A percentile compares a stretch with the other conserved stretches of the same genome.
Evolutionary conservation across 2,113 vertebrate species (phyloP).

Genomic region (Antigone vipio): DNA sequence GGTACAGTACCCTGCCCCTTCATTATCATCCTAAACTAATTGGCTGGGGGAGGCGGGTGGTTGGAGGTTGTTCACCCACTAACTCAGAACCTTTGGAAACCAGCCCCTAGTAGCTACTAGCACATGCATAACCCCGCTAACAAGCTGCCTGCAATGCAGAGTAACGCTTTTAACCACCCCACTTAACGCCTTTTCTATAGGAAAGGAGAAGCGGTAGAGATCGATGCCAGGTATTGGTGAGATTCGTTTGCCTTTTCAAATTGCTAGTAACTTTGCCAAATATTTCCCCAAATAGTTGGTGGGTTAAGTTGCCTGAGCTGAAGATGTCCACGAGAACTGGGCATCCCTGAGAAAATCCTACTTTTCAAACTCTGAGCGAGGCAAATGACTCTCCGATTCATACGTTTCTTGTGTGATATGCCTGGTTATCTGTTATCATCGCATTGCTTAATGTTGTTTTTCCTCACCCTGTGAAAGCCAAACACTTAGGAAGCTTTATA

Average conservation of each 20-base stretch:
- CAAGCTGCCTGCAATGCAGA: not conserved
- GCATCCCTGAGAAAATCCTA: not conserved
- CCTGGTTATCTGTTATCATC: slow-evolving; percentile 4
- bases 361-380: not conserved
- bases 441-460: not conserved
- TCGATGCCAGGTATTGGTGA: not conserved
- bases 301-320: not conserved
- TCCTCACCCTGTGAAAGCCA: not conserved
- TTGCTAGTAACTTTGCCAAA: rapidly evolving
- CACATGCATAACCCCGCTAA: not conserved
- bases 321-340: not conserved
- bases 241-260: not conserved
- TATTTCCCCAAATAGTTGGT: not conserved
- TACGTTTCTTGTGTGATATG: not conserved
- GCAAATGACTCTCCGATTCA: not conserved
- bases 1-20: slow-evolving; percentile 87
- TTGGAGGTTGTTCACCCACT: slow-evolving; percentile 21
- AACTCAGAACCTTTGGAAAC: not conserved
- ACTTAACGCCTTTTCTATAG: rapidly evolving
- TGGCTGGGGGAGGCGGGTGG: slow-evolving; percentile 29
- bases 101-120: not conserved
- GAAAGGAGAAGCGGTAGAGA: not conserved
- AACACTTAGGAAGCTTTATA: not conserved
- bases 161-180: not conserved
- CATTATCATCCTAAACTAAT: slow-evolving; percentile 48